A percentile compares a stretch with the other conserved stretches of the same genome.
These are phyloP conservation scores for Drosophila buzzatii DNA, from an alignment of 2,888 invertebrate genomes.

Conservation along the genomic window DNA sequence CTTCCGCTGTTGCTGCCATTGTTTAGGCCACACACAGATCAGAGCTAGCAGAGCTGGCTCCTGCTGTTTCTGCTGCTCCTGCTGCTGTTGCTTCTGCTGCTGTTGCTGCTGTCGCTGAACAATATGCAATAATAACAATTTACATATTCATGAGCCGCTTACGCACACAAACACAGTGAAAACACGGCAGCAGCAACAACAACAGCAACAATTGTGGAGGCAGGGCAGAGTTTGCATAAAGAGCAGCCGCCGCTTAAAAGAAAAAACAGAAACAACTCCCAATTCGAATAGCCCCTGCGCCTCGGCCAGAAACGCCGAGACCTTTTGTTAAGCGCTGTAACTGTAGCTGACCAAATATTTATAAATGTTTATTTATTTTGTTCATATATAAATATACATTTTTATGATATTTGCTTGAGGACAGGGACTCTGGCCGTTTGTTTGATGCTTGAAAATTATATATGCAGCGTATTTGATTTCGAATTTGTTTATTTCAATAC, in stretches of 20 bases:
- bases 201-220: conserved; percentile 20
- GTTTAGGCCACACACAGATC: conserved; percentile 39
- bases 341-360: conserved; percentile 77
- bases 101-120: conserved; percentile 59
- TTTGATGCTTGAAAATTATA: conserved; percentile 40
- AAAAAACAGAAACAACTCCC: conserved; percentile 49
- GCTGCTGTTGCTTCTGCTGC: conserved; percentile 13
- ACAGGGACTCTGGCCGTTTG: conserved; percentile 32
- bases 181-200: conserved; percentile 26
- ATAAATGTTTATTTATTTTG: conserved; percentile 74
- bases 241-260: conserved; percentile 69
- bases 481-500: conserved; percentile 26
- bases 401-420: conserved; percentile 73
- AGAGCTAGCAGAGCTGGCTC: conserved; percentile 9
- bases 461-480: conserved; percentile 28
- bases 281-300: conserved; percentile 7
- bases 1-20: conserved; percentile 31
- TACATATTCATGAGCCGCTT: conserved; percentile 78
- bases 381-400: conserved; percentile 48
- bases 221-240: conserved; percentile 70
- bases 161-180: conserved; percentile 61
- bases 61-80: conserved; percentile 20
- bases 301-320: conserved; percentile 25
- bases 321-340: conserved; percentile 68
- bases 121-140: conserved; percentile 81